Evolutionary conservation across 2,888 invertebrate genomes (phyloP).

Genomic region (Patella depressa): DNA sequence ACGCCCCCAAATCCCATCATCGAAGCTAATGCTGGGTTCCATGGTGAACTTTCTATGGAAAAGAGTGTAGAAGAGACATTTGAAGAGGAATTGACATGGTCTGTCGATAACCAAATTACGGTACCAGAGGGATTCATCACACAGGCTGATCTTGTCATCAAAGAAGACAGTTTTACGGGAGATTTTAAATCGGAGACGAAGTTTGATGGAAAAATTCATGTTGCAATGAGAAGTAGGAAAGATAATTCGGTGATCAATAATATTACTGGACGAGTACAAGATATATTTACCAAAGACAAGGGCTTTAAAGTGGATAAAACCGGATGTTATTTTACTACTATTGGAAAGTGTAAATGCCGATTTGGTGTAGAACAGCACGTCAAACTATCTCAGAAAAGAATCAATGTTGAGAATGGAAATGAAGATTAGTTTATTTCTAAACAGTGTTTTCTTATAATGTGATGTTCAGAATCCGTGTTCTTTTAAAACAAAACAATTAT

Average conservation of each 20-base stretch:
- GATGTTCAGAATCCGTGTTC: too few species aligned
- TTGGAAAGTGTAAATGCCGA: constrained; percentile 69
- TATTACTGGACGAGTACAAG: constrained; percentile 62
- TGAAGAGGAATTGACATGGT: constrained; percentile 71
- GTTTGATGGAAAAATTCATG: constrained; percentile 67
- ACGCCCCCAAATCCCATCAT: constrained; percentile 70
- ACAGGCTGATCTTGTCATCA: constrained; percentile 67
- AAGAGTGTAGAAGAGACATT: constrained; percentile 65
- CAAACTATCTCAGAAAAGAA: constrained; percentile 58
- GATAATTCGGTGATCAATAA: constrained; percentile 68
- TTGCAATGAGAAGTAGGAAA: constrained; percentile 66
- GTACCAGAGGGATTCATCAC: constrained; percentile 68
- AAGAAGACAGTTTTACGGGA: constrained; percentile 68
- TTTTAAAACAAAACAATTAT: too few species aligned
- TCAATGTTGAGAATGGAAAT: neutral
- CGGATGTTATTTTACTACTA: constrained; percentile 57
- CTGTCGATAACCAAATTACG: constrained; percentile 68
- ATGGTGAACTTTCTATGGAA: constrained; percentile 64
- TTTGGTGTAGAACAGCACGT: constrained; percentile 71
- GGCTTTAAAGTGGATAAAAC: constrained; percentile 57
- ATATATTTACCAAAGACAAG: constrained; percentile 61
- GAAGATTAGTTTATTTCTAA: neutral
- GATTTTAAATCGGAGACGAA: constrained; percentile 66
- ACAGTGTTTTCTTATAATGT: neutral
- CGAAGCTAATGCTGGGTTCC: constrained; percentile 71